These are phyloP conservation scores for Iguana delicatissima DNA, from an alignment of 2,797 vertebrate species.

Conservation along the genomic window DNA sequence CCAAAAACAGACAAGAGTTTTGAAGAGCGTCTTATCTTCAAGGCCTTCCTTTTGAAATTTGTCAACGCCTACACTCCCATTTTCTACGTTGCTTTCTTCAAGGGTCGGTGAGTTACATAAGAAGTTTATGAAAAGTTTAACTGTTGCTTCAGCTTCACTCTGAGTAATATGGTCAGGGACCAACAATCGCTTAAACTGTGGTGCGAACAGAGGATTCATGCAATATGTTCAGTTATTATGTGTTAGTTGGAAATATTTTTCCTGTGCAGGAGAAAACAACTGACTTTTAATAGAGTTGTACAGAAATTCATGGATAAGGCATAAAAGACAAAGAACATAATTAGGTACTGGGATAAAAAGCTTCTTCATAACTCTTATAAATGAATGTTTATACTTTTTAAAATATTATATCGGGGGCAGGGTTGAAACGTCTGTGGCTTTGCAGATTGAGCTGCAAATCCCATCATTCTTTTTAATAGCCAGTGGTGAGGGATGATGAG, in stretches of 20 bases:
- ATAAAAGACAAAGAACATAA: not conserved
- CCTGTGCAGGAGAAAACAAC: not conserved
- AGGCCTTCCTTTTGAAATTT: slow-evolving; percentile 96
- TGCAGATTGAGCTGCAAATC: not conserved
- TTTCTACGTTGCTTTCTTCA: slow-evolving; percentile 98
- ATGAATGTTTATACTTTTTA: not conserved
- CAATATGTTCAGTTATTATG: not conserved
- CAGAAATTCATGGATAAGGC: not conserved
- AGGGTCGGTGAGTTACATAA: slow-evolving; percentile 88
- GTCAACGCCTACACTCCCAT: slow-evolving; percentile 97
- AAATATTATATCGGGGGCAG: not conserved
- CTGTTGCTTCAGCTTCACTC: not conserved
- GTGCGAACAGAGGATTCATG: not conserved
- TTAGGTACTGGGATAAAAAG: not conserved
- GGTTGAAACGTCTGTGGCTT: not conserved
- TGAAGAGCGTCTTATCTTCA: slow-evolving; percentile 94
- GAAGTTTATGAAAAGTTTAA: not conserved
- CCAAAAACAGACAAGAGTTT: slow-evolving; percentile 98
- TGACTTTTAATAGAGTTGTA: not conserved
- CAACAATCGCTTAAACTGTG: too few species aligned
- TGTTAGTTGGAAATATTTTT: not conserved
- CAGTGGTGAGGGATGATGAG: too few species aligned
- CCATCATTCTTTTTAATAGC: not conserved
- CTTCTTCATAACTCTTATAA: not conserved
- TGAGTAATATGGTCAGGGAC: too few species aligned